Percentiles rank a stretch among this genome's conserved stretches.
phyloP scores from a whole-genome alignment of 2,888 invertebrate species.

The Molanna angustata region DNA sequence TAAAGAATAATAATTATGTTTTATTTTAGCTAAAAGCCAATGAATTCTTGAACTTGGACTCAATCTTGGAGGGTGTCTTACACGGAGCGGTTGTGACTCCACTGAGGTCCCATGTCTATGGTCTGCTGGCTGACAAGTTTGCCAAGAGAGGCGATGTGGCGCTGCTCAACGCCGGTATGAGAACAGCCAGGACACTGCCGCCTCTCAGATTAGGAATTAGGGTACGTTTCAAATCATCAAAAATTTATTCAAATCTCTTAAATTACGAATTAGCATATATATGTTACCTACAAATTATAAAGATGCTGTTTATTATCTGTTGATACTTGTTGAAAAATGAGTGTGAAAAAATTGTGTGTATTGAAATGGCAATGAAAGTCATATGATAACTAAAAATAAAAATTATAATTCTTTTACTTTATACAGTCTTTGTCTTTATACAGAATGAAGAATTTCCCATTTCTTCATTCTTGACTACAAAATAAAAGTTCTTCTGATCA shows the following conservation, averaged over 20 bases:
- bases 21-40: slow-evolving; percentile 70
- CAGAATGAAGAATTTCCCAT: no score
- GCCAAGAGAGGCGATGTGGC: slow-evolving; percentile 70
- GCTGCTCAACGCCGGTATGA: slow-evolving; percentile 68
- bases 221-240: slow-evolving; percentile 42
- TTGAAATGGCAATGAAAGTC: no score
- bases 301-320: no score
- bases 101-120: slow-evolving; percentile 78
- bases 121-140: slow-evolving; percentile 86
- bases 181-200: slow-evolving; percentile 65
- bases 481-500: no score
- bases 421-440: no score
- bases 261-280: no score
- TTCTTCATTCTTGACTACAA: no score
- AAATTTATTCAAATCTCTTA: not conserved
- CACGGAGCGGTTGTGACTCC: slow-evolving; percentile 88
- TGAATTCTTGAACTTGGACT: slow-evolving; percentile 93
- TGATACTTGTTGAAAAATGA: no score
- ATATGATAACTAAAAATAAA: no score
- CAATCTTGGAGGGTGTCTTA: slow-evolving; percentile 92
- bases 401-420: no score
- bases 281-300: no score
- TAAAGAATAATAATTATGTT: not conserved
- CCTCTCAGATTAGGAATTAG: slow-evolving; percentile 68
- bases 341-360: no score